Base-by-base conservation (phyloP, 2,113 vertebrate species). In the Melanotaenia duboulayi region DNA sequence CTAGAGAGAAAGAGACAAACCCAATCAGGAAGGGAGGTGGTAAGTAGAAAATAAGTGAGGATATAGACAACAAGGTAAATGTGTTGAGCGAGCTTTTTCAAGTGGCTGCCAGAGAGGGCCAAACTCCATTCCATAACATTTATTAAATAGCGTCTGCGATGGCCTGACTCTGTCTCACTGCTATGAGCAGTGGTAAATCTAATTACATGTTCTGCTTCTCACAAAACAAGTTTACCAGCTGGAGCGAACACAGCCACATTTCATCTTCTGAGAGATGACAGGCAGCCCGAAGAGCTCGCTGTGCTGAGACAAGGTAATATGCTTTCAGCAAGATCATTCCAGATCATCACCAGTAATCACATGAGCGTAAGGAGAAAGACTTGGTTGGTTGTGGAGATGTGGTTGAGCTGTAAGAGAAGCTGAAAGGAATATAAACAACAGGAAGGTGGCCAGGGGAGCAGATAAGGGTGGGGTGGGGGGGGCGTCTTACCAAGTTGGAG, bases 401-500 rank as follows among this genome's bases (percentile, higher is more conserved):
- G 19, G 12, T 24, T 58, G 1, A 2, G 42, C 37, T 32, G 44
- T 28, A n/a, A 50, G 20, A 49, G 57, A 50, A 23, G 40, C 5
- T 1, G 22, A 32, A 40, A 32, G 55, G 49, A 59, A 57, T 23
- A 39, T 61, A 39, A 71, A 48, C 0, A 17, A 35, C 40, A n/a
- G 65, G 61, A 59, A 72, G 74, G 75, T 74, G 65, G 70, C 24
- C 37, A n/a, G 10, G 7, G 20, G 62, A 78, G 54, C 59, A 28
- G 54, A 32, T 25, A n/a, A n/a, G n/a, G 54, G 46, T 17, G 65
- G 9, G 10, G 1, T 48, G 35, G 3, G 12, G 65, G 9, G 11
- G 1, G 51, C 28, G 1, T 91, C 94, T 90, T 91, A 98, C 97
- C 96, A 24, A 96, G 95, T 82, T 96, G 95, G 54, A 98, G 95